Evolutionary conservation across 1,140 invertebrate species (phyloP).

Genomic region (Fopius arisanus): DNA sequence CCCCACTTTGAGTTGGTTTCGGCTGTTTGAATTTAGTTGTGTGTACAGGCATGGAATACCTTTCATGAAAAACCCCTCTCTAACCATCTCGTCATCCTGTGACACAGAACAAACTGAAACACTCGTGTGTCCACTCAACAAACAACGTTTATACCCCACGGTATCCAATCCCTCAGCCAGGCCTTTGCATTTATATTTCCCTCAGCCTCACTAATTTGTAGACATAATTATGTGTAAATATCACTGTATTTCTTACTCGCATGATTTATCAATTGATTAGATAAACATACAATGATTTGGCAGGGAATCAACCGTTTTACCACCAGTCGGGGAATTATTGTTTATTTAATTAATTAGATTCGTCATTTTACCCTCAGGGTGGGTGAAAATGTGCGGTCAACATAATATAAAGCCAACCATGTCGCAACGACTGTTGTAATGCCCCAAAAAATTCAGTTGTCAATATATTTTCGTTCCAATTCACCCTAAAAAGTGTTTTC

Average conservation of each 20-base stretch:
- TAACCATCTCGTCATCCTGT: neutral
- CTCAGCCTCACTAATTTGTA: slow-evolving; percentile 7
- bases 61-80: slow-evolving; percentile 22
- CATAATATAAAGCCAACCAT: slow-evolving; percentile 35
- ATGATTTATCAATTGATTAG: neutral
- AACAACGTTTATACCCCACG: neutral
- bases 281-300: neutral
- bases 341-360: no score
- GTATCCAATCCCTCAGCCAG: neutral
- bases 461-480: neutral
- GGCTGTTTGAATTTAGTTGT: slow-evolving; percentile 31
- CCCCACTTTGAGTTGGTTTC: neutral
- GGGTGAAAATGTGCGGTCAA: slow-evolving; percentile 33
- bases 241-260: neutral
- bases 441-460: neutral
- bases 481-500: no score
- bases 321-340: no score
- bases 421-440: slow-evolving; percentile 25
- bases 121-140: slow-evolving; percentile 11
- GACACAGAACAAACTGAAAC: slow-evolving; percentile 3
- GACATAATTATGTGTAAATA: slow-evolving; percentile 29
- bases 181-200: slow-evolving; percentile 10
- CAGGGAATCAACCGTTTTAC: no score
- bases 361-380: neutral
- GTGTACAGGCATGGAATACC: slow-evolving; percentile 21